Evolutionary conservation across 2,888 invertebrate species (phyloP), one percentile per base, ranked within the genome.

Genomic region (Stegana nigrithorax): DNA sequence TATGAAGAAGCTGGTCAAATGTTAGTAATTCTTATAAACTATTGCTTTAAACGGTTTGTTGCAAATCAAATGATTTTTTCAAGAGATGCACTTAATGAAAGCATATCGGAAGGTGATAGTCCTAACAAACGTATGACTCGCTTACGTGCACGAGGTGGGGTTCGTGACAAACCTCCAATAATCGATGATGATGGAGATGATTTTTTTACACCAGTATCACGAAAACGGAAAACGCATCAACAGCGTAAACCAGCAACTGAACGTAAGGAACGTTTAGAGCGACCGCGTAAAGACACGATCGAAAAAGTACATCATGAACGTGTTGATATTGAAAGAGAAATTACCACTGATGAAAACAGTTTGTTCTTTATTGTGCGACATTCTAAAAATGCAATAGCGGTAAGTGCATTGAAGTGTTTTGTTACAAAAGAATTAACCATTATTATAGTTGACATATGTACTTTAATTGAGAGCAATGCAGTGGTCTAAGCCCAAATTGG

Each of bases 281-380:
- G 87, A 7, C 85, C 84, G 23, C 78, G 86, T 25, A 83, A 84
- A 59, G 84, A 84, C 36, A 83, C 82, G 58, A 76, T 72, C 19
- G 85, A 81, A 64, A 86, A 81, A 67, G 83, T 84, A 8, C 82
- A 81, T 19, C 81, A 81, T 23, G 86, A 85, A 47, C 80, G 83
- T 2, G 81, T 83, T 60, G 84, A 84, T 65, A 84, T 81, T 68
- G 86, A 86, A 65, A 79, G 86, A 2, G 86, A 84, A 81, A 85
- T 84, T 50, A 89, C 89, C 1, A 93, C 93, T 75, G 95, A 95
- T 83, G 95, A 95, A 80, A 90, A 91, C 75, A 93, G 93, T 73
- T 88, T 96, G 5, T 96, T 95, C 85, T 92, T 90, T 76, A 91
- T 94, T 65, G 91, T 96, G 50, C 89, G 92, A 62, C 93, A 92